A percentile compares a stretch with the other conserved stretches of the same genome.
These are phyloP conservation scores for Argya squamiceps DNA, from an alignment of 2,797 vertebrate species.

Conservation along the genomic window DNA sequence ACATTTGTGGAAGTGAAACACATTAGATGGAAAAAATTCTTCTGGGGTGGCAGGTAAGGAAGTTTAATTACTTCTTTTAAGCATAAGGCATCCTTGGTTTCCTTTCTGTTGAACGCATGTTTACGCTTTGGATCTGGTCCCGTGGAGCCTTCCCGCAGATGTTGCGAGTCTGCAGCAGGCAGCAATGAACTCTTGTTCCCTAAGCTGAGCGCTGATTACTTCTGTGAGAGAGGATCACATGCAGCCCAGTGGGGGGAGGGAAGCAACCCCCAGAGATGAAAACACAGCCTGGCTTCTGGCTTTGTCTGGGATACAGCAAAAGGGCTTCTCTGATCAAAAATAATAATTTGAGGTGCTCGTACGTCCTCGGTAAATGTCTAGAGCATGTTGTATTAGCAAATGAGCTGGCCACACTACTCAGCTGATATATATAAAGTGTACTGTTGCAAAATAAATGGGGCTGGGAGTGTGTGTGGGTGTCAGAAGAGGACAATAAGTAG, in stretches of 20 bases:
- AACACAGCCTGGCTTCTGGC: not conserved
- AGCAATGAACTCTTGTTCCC: conserved; percentile 49
- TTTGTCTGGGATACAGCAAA: not conserved
- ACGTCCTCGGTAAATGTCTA: not conserved
- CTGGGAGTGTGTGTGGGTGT: accelerated
- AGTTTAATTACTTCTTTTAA: not conserved
- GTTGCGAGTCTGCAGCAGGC: not conserved
- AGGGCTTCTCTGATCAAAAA: not conserved
- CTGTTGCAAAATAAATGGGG: not conserved
- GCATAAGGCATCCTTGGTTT: not conserved
- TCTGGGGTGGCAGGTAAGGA: not conserved
- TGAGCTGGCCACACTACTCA: not conserved
- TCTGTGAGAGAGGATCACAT: conserved; percentile 16
- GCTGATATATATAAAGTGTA: not conserved
- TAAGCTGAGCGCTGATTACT: conserved; percentile 58
- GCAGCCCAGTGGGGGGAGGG: conserved; percentile 16
- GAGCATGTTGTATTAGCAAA: not conserved
- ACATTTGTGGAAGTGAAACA: not conserved
- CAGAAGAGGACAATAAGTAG: not conserved
- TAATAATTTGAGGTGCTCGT: accelerated
- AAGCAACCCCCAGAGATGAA: not conserved
- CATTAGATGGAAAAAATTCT: not conserved
- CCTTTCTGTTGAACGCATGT: not conserved
- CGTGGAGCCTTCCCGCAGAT: conserved; percentile 11
- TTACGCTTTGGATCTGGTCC: not conserved